These are phyloP conservation scores for Lacerta agilis DNA, from an alignment of 2,797 vertebrate species.

Conservation along the genomic window DNA sequence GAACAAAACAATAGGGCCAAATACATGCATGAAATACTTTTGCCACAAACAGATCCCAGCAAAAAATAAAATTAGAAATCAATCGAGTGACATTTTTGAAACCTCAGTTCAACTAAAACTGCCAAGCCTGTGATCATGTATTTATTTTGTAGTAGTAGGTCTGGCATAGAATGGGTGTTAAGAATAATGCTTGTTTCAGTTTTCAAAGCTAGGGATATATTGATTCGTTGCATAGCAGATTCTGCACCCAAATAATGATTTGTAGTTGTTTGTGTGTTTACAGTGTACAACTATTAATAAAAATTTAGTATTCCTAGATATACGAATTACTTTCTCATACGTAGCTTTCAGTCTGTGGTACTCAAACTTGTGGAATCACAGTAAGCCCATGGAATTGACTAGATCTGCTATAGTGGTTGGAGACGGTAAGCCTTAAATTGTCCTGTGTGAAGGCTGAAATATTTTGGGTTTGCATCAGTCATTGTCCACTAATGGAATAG, in stretches of 20 bases:
- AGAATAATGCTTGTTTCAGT: neutral
- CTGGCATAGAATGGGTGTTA: conserved; percentile 51
- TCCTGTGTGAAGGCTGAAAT: neutral
- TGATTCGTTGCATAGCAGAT: neutral
- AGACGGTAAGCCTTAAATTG: neutral
- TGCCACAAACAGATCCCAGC: conserved; percentile 84
- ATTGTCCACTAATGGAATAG: neutral
- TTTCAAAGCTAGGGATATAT: neutral
- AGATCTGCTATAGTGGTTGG: neutral
- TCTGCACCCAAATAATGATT: neutral
- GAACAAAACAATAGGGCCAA: conserved; percentile 83
- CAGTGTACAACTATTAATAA: neutral
- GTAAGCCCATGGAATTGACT: neutral
- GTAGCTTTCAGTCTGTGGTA: neutral
- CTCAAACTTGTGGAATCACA: neutral
- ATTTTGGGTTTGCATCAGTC: neutral
- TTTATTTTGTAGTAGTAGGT: conserved; percentile 3
- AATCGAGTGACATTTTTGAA: conserved; percentile 61
- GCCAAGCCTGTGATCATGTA: conserved; percentile 63
- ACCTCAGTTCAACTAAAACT: conserved; percentile 62
- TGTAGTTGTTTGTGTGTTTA: conserved; percentile 14
- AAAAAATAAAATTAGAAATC: conserved; percentile 63
- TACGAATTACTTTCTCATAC: neutral
- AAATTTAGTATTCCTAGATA: neutral
- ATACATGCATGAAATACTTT: conserved; percentile 82